Evolutionary conservation across 2,113 vertebrate species (phyloP).

Genomic region (Engraulis encrasicolus): DNA sequence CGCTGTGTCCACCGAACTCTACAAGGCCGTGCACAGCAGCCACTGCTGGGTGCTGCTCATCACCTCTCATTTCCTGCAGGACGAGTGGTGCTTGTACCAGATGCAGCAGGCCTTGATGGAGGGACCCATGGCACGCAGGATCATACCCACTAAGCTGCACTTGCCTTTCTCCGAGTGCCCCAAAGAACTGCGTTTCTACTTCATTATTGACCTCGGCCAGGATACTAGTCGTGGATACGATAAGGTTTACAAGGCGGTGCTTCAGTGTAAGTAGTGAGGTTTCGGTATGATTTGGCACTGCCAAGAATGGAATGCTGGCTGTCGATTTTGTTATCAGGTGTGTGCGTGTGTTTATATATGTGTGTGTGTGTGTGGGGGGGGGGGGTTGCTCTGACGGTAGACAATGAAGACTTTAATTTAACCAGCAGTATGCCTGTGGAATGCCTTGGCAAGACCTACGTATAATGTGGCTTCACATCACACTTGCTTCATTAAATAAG

Average conservation of each 20-base stretch:
- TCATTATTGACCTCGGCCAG: slow-evolving; percentile 71
- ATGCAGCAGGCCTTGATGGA: slow-evolving; percentile 86
- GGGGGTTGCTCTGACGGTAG: too few species aligned
- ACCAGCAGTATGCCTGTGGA: too few species aligned
- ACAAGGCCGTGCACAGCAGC: slow-evolving; percentile 76
- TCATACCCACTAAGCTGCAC: slow-evolving; percentile 80
- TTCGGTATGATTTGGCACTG: neutral
- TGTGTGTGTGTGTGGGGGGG: too few species aligned
- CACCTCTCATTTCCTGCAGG: slow-evolving; percentile 80
- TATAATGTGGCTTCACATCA: too few species aligned
- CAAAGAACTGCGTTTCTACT: slow-evolving; percentile 79
- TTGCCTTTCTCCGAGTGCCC: slow-evolving; percentile 78
- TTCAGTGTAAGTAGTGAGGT: slow-evolving; percentile 78
- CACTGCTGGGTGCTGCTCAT: slow-evolving; percentile 85
- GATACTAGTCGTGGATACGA: slow-evolving; percentile 70
- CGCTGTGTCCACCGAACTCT: slow-evolving; percentile 80
- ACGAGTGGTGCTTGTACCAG: slow-evolving; percentile 86
- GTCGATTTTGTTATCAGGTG: too few species aligned
- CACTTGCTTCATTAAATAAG: too few species aligned
- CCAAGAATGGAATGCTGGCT: neutral
- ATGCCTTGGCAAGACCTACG: too few species aligned
- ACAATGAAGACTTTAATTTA: too few species aligned
- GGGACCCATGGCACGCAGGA: slow-evolving; percentile 75
- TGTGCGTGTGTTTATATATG: too few species aligned
- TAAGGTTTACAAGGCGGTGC: slow-evolving; percentile 72